Evolutionary conservation across 2,113 vertebrate species (phyloP), one percentile per base, ranked within the genome.

Genomic region (Hippolais icterina): DNA sequence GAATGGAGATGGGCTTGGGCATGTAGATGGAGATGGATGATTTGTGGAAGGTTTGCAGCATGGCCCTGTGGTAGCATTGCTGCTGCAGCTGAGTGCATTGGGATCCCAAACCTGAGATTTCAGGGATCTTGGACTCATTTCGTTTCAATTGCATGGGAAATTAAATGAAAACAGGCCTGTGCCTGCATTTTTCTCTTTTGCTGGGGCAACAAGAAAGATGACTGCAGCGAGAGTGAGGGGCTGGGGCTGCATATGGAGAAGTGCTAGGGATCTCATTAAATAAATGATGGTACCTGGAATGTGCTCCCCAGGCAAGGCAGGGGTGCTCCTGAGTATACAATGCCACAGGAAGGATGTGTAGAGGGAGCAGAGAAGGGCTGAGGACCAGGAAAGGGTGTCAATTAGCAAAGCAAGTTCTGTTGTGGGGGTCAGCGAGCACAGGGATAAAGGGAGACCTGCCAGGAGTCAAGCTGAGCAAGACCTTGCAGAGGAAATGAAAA

Each of bases 401-500:
- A 20, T 85, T 90, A 91, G 70, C 61, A 88, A 71, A 93, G 57
- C 7, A 14, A 90, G 49, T n/a, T 71, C 74, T 6, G 1, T 60
- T 12, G 0, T 8, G 41, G 57, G n/a, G 88, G 82, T 95, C 92
- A 82, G 65, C 0, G 0, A 96, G 65, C 10, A 1, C 44, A 41
- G 66, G 95, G 49, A 80, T 76, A 14, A 85, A 91, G 82, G 49
- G 63, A 88, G 92, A 87, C 59, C 79, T 93, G 90, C 94, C 90
- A 94, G 59, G 86, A 94, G 78, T 93, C 95, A 95, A 90, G 79
- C 96, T 96, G 85, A 94, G 90, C 0, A 0, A 91, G 85, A 85
- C 94, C 82, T 96, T 92, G 59, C 85, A 97, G 82, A 94, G 95
- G 96, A 95, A 97, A 95, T 92, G 54, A 94, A 87, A 84, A 92